Conservation (phyloP, 2,113 vertebrate genomes). For the Paraplagusia blochii region DNA sequence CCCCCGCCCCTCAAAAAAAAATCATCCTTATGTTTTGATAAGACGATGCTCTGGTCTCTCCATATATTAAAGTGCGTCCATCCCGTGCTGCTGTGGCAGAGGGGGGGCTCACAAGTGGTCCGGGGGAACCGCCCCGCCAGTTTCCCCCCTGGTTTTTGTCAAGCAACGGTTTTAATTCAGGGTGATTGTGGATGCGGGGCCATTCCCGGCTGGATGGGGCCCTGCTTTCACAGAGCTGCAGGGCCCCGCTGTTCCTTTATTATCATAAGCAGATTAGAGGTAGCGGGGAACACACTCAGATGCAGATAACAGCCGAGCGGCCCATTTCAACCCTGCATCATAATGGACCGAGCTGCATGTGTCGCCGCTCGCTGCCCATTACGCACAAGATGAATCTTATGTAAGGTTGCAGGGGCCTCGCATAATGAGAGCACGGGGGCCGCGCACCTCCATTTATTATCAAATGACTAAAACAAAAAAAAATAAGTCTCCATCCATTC, state of each 20-base stretch:
- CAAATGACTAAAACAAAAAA: conserved; percentile 68
- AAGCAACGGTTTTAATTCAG: conserved; percentile 81
- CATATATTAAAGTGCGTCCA: conserved; percentile 46
- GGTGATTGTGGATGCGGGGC: conserved; percentile 93
- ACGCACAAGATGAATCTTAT: conserved; percentile 93
- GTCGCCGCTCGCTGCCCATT: conserved; percentile 92
- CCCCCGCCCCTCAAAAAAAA: too few relatives aligned
- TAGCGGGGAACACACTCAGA: conserved; percentile 93
- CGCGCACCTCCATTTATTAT: conserved; percentile 58
- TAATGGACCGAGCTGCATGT: conserved; percentile 91
- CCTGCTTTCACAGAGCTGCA: conserved; percentile 86
- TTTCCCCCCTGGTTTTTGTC: conserved; percentile 74
- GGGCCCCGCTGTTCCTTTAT: conserved; percentile 95
- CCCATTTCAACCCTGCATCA: conserved; percentile 93
- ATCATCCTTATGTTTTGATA: conserved; percentile 10
- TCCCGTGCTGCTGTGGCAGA: conserved; percentile 40
- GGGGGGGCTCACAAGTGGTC: conserved; percentile 82
- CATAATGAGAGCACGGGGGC: conserved; percentile 60
- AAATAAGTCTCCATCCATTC: conserved; percentile 60
- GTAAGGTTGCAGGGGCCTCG: conserved; percentile 63
- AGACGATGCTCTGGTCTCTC: conserved; percentile 25
- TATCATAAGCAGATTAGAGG: conserved; percentile 99
- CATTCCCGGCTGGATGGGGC: conserved; percentile 92
- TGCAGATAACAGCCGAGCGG: conserved; percentile 86
- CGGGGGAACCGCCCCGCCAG: conserved; percentile 84